Evolutionary conservation across 2,797 vertebrate genomes (phyloP).

Genomic region (Clangula hyemalis): DNA sequence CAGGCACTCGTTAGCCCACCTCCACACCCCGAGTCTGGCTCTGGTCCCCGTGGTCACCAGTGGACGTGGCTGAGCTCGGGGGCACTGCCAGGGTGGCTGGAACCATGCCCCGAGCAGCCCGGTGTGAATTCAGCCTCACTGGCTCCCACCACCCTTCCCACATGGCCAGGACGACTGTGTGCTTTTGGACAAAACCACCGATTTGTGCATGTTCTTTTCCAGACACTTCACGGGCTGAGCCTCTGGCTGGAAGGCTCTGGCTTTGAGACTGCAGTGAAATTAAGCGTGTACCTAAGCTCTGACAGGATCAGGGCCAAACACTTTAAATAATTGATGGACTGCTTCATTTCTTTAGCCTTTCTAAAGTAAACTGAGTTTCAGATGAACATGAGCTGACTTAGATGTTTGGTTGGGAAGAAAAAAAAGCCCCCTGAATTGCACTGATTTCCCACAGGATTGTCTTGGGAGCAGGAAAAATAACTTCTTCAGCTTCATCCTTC

Average conservation of each 20-base stretch:
- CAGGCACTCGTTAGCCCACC: neutral
- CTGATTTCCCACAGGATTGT: constrained; percentile 39
- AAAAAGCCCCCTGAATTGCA: neutral
- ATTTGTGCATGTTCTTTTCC: neutral
- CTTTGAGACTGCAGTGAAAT: neutral
- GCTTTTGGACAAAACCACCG: neutral
- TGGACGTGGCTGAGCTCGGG: neutral
- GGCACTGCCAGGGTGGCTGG: accelerated
- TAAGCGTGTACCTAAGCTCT: neutral
- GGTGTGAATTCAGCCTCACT: neutral
- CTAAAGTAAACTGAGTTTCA: constrained; percentile 28
- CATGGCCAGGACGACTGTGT: accelerated
- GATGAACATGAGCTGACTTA: constrained; percentile 5
- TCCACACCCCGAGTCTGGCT: neutral
- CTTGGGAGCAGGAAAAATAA: neutral
- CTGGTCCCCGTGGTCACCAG: accelerated
- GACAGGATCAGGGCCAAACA: neutral
- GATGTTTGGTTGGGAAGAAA: neutral
- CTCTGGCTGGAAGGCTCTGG: neutral
- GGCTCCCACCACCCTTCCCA: neutral
- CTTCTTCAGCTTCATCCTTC: neutral
- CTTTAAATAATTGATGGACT: constrained; percentile 46
- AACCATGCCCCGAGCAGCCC: neutral
- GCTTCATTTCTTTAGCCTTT: constrained; percentile 26
- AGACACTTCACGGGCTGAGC: neutral